A percentile compares a stretch with the other conserved stretches of the same genome.
Conservation (phyloP, 30 jellyfish, hydroid and myxozoan genomes). For the Rhopilema esculentum region DNA sequence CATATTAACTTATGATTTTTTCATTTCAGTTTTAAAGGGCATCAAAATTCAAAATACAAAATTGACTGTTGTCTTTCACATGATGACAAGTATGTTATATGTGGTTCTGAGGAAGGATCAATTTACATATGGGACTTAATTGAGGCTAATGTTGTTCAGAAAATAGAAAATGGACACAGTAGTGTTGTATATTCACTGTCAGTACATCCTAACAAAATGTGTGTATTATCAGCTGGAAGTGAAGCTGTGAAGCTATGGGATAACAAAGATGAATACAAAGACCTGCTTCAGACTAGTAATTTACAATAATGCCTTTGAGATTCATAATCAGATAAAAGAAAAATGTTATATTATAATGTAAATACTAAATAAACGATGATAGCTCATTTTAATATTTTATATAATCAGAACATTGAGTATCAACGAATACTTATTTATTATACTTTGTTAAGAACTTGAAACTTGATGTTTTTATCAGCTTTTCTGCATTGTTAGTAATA, state of each 20-base stretch:
- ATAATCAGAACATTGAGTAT: too few relatives aligned
- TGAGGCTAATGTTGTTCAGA: constrained; percentile 66
- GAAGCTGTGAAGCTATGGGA: constrained; percentile 90
- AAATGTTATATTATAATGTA: too few relatives aligned
- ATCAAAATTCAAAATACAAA: constrained; percentile 82
- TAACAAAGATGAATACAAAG: constrained; percentile 15
- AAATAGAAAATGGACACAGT: constrained; percentile 69
- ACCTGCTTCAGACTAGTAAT: too few relatives aligned
- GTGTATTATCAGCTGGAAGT: constrained; percentile 87
- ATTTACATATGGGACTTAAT: constrained; percentile 93
- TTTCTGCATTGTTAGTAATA: too few relatives aligned
- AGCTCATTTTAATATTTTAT: too few relatives aligned
- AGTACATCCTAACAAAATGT: constrained; percentile 68
- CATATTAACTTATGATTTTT: neutral
- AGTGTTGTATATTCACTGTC: constrained; percentile 86
- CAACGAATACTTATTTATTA: too few relatives aligned
- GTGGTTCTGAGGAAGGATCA: constrained; percentile 98
- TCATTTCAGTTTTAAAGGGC: constrained; percentile 81
- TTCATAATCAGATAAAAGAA: too few relatives aligned
- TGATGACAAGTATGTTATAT: constrained; percentile 81
- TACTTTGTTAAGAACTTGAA: too few relatives aligned
- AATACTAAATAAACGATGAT: too few relatives aligned
- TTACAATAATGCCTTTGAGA: too few relatives aligned
- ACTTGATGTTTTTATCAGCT: too few relatives aligned
- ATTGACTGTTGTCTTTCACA: constrained; percentile 77